A percentile compares a stretch with the other conserved stretches of the same genome.
phyloP scores from a whole-genome alignment of 1,140 invertebrate genomes.

The Pogonus chalceus region DNA sequence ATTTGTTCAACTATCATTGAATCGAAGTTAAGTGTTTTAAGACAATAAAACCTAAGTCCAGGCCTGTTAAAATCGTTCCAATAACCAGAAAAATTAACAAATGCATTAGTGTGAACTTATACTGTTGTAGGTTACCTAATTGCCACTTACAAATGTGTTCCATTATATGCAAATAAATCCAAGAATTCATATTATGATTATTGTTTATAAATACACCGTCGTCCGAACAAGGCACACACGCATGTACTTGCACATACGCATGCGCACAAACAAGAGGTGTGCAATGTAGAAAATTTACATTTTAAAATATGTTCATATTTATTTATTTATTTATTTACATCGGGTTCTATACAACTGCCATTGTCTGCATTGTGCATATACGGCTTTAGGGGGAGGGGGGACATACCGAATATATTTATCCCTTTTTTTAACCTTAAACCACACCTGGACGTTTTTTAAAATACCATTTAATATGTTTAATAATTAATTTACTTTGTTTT shows the following conservation, averaged over 20 bases:
- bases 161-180: conserved; percentile 1
- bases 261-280: not conserved
- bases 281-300: not conserved
- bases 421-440: not conserved
- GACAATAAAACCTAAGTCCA: too few relatives aligned
- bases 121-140: conserved; percentile 4
- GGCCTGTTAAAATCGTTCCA: too few relatives aligned
- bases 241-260: too few relatives aligned
- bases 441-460: not conserved
- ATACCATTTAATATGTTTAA: too few relatives aligned
- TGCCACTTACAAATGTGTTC: not conserved
- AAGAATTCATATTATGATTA: not conserved
- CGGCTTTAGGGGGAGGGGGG: not conserved
- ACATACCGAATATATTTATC: too few relatives aligned
- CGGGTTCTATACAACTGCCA: not conserved
- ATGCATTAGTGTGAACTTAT: not conserved
- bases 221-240: too few relatives aligned
- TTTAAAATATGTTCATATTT: not conserved
- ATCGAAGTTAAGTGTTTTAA: too few relatives aligned
- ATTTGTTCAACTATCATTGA: too few relatives aligned
- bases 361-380: not conserved
- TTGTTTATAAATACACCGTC: too few relatives aligned
- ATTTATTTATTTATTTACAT: not conserved
- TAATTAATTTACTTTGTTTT: too few relatives aligned
- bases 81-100: not conserved